Evolutionary conservation across 1,140 invertebrate species (phyloP).

Genomic region (Arctopsyche grandis): DNA sequence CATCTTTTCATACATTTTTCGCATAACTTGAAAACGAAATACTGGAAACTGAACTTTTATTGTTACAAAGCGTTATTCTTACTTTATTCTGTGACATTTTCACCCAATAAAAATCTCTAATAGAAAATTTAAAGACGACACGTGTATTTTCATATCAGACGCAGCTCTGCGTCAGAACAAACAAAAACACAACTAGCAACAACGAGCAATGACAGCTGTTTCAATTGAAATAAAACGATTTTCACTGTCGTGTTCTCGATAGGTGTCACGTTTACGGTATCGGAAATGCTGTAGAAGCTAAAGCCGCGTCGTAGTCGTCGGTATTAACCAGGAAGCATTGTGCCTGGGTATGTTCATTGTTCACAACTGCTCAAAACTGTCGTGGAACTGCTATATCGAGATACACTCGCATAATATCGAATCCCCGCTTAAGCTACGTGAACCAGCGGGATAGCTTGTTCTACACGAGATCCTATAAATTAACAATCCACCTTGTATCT

Average conservation of each 20-base stretch:
- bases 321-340: neutral
- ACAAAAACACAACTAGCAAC: no score
- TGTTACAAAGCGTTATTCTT: no score
- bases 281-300: neutral
- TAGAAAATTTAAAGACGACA: no score
- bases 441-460: neutral
- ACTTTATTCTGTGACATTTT: no score
- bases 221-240: no score
- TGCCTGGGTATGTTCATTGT: neutral
- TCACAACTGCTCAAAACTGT: slow-evolving; percentile 15
- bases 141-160: no score
- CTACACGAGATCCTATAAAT: slow-evolving; percentile 22
- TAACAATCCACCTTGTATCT: neutral
- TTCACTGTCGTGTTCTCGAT: neutral
- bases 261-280: neutral
- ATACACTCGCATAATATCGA: neutral
- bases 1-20: no score
- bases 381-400: slow-evolving; percentile 4
- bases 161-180: no score
- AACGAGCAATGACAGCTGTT: no score
- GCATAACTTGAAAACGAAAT: no score
- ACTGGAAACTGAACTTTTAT: no score
- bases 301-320: neutral
- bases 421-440: neutral
- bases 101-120: no score